Evolutionary conservation across 1,140 invertebrate species (phyloP), one percentile per base, ranked within the genome.

Genomic region (Hydropsyche tenuis): DNA sequence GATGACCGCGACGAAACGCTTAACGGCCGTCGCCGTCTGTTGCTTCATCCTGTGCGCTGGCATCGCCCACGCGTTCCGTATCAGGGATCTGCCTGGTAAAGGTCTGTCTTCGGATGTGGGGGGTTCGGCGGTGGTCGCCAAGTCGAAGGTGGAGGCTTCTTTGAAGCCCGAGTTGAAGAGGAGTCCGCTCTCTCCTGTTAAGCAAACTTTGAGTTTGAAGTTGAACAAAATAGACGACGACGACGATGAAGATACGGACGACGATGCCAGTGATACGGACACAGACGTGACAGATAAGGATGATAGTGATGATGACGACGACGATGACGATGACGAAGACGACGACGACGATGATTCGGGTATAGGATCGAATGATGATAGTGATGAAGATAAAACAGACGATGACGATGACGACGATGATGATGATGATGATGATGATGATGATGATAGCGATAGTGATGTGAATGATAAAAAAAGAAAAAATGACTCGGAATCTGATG

Each of bases 11-110:
- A 14, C 56, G 18, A 20, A 14, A 23, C 56, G 56, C n/a, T 25
- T 27, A 9, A 12, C 23, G 9, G 23, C 23, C n/a, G 7, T 25
- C 11, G 20, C 14, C 5, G 12, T 46, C 20, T 14, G 43, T 22
- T 69, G 22, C 20, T 42, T 65, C 30, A 7, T 65, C 7, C 12
- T 65, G 16, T 45, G 30, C 5, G 63, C 63, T 18, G 1, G 11
- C 20, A 16, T 45, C 7, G 14, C 16, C 9, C 18, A 43, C 14
- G 30, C 63, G 14, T 65, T 65, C 23, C 79, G 78, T 62, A 75
- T 75, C 72, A 79, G 82, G 75, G 79, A 85, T 84, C 81, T 82
- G 81, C 82, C 80, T 78, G 81, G 78, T 76, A 79, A 78, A 60
- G 56, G 18, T 1, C 11, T 60, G 77, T 53, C 25, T 30, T 65